phyloP scores from a whole-genome alignment of 2,888 invertebrate species.

The Drosophila helvetica region DNA sequence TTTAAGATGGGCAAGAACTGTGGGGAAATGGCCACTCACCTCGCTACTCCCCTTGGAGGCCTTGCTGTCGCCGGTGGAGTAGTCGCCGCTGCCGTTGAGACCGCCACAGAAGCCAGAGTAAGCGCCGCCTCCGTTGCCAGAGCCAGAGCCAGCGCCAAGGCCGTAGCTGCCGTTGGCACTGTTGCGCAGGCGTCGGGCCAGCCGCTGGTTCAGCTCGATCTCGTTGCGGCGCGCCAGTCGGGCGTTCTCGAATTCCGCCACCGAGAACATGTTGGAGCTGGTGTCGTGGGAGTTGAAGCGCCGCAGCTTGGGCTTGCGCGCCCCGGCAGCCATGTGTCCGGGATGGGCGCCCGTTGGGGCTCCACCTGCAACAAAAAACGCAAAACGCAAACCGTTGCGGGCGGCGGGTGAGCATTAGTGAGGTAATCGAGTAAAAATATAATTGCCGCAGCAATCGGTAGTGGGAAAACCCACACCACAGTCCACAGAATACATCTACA shows the following conservation, averaged over 20 bases:
- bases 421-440: conserved; percentile 59
- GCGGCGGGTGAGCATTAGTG: conserved; percentile 58
- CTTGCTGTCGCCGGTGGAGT: conserved; percentile 84
- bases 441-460: conserved; percentile 58
- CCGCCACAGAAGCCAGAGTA: conserved; percentile 64
- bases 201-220: conserved; percentile 83
- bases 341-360: conserved; percentile 65
- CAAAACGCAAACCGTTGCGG: conserved; percentile 20
- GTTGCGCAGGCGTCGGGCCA: conserved; percentile 82
- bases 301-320: conserved; percentile 83
- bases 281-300: conserved; percentile 84
- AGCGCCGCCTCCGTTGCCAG: conserved; percentile 32
- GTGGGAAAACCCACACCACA: conserved; percentile 62
- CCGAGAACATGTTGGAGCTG: conserved; percentile 84
- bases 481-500: conserved; percentile 12
- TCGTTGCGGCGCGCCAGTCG: conserved; percentile 83
- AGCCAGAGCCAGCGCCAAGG: conserved; percentile 37
- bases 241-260: conserved; percentile 84
- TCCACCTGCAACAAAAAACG: conserved; percentile 54
- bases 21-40: conserved; percentile 58
- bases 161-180: conserved; percentile 81
- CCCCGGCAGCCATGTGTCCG: conserved; percentile 74
- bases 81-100: conserved; percentile 80
- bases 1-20: background rate
- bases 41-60: conserved; percentile 83